Evolutionary conservation across 2,797 vertebrate species (phyloP), one percentile per base, ranked within the genome.

Genomic region (Xenops minutus): DNA sequence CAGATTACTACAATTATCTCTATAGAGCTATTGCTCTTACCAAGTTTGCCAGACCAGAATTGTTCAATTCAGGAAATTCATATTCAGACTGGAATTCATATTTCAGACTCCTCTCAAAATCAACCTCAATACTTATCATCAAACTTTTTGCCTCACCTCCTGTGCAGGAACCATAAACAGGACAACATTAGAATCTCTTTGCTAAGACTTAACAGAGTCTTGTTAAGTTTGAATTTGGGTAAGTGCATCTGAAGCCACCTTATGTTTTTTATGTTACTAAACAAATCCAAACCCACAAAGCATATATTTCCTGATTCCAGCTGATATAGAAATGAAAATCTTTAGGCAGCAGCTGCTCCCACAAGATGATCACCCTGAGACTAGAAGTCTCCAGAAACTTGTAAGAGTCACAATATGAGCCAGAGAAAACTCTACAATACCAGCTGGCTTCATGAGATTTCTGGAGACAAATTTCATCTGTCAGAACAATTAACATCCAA

Each of bases 401-500:
- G 26, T 81, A 87, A 72, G 82, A 92, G 66, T 81, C 85, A 83
- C 89, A 88, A 85, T 81, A 75, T 12, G 63, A 95, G 49, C 46
- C 69, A 93, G 75, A 89, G 86, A 94, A 85, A 96, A 89, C 75
- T 89, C 75, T 69, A 84, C 59, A 69, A 72, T 89, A 93, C 61
- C 78, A 86, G 88, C 79, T 93, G 82, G 80, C 55, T 93, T 95
- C 73, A 85, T 54, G 54, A 92, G 73, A 89, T 84, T 93, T 95
- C 85, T 93, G 64, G 84, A 85, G 91, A 95, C 36, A 90, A 96
- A 84, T 92, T 94, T 92, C 81, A 93, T 39, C 83, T 92, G 88
- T 88, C 94, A 95, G 82, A 92, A 91, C 54, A 95, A 91, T 85
- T 89, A 97, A 92, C 85, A 91, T 88, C 54, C 58, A 90, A 55